Evolutionary conservation across 2,888 invertebrate genomes (phyloP), one percentile per base, ranked within the genome.

Genomic region (Escarpia spicata): DNA sequence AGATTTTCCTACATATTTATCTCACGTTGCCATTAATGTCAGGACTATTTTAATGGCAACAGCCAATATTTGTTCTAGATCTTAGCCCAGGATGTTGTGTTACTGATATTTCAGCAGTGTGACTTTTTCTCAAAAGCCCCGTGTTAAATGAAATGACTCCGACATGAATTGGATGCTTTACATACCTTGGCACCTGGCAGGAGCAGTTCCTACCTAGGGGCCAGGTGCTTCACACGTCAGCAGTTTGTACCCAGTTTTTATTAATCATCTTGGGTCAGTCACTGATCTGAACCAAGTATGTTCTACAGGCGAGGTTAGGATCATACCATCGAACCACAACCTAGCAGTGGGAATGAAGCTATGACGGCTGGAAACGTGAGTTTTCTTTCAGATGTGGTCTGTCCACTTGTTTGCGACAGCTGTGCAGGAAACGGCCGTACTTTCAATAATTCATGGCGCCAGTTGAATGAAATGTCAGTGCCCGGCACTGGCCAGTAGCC

Each of bases 391-490:
- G 26, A 26, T 75, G 75, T 75, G 75, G 75, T 75, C 75, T 75
- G 75, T n/a, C 75, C 75, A 75, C 75, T 75, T 26, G 75, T 75
- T 75, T 26, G 75, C 3, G n/a, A 75, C 75, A 75, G 26, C 75
- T 75, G 75, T 75, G 75, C 75, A 75, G 75, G 75, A 75, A 75
- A n/a, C 19, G n/a, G 75, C 75, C 19, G 75, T 75, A 75, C n/a
- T 6, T 75, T 75, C 75, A 75, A 75, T 75, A 75, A 75, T 26
- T 75, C 26, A 75, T 75, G 75, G 75, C 75, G 75, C 75, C 75
- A 75, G 52, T 52, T 75, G 75, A 75, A 75, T 75, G 75, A 75
- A 75, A 75, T 75, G 75, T 75, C n/a, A 75, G 6, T 75, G 75
- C 75, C 37, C 26, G 26, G 6, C 19, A 26, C 19, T 75, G n/a